Evolutionary conservation across 2,797 vertebrate genomes (phyloP).

Genomic region (Dicrostonyx torquatus): DNA sequence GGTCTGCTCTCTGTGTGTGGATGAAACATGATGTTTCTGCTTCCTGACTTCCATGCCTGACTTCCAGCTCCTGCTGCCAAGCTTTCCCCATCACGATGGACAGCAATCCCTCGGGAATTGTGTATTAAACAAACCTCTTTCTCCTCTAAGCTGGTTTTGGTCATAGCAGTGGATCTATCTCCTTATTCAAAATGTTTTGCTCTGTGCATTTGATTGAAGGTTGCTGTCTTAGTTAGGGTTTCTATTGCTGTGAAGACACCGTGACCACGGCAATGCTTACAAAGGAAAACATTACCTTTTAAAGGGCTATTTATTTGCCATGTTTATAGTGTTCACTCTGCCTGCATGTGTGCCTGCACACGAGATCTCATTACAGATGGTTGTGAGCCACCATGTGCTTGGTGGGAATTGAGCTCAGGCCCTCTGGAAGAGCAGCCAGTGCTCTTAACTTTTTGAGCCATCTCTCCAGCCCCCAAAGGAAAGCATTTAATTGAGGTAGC

Average conservation of each 20-base stretch:
- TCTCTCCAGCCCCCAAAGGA: background rate
- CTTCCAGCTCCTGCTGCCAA: background rate
- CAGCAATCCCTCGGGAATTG: background rate
- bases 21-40: background rate
- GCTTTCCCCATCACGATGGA: background rate
- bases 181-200: conserved; percentile 4
- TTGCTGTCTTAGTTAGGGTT: background rate
- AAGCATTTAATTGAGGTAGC: background rate
- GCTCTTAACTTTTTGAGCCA: background rate
- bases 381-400: background rate
- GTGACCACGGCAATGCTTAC: background rate
- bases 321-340: background rate
- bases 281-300: background rate
- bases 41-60: background rate
- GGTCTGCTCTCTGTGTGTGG: background rate
- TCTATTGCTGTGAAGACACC: background rate
- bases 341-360: background rate
- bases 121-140: background rate
- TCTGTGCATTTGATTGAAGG: background rate
- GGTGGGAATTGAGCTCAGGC: background rate
- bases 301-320: background rate
- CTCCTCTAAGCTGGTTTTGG: background rate
- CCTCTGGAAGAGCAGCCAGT: background rate
- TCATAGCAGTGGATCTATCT: background rate
- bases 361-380: background rate